Conservation (phyloP, 2,113 vertebrate species). For the Neomonachus schauinslandi region DNA sequence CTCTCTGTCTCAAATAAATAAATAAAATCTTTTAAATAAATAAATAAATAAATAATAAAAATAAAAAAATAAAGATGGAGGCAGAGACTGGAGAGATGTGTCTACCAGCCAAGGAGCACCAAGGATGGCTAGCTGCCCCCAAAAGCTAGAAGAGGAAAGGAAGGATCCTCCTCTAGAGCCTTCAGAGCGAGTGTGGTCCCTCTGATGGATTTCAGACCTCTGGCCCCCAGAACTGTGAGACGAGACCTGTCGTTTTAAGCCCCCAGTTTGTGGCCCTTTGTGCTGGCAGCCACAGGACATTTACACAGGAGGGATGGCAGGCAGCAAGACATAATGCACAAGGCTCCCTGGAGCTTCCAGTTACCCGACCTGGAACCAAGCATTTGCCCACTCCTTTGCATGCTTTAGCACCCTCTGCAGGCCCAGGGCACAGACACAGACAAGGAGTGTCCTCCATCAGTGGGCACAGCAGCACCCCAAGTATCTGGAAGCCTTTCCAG, state of each 20-base stretch:
- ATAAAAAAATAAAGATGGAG: neutral
- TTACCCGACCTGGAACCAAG: neutral
- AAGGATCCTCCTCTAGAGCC: neutral
- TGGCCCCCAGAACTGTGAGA: neutral
- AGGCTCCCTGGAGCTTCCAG: neutral
- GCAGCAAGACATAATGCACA: neutral
- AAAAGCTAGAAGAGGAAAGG: neutral
- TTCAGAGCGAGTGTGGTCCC: neutral
- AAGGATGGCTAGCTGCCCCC: neutral
- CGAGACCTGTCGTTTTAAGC: neutral
- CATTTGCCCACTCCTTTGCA: neutral
- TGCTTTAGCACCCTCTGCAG: neutral
- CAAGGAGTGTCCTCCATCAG: neutral
- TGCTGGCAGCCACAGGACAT: neutral
- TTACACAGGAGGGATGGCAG: neutral
- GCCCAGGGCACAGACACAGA: neutral
- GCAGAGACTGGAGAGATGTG: neutral
- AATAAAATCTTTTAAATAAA: no score
- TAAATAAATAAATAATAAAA: no score
- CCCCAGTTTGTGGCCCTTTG: neutral
- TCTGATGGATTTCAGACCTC: neutral
- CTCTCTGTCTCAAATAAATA: no score
- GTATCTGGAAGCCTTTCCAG: neutral
- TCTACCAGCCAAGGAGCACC: neutral
- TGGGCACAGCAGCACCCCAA: neutral